Evolutionary conservation across 2,888 invertebrate species (phyloP).

Genomic region (Pollenia labialis): DNA sequence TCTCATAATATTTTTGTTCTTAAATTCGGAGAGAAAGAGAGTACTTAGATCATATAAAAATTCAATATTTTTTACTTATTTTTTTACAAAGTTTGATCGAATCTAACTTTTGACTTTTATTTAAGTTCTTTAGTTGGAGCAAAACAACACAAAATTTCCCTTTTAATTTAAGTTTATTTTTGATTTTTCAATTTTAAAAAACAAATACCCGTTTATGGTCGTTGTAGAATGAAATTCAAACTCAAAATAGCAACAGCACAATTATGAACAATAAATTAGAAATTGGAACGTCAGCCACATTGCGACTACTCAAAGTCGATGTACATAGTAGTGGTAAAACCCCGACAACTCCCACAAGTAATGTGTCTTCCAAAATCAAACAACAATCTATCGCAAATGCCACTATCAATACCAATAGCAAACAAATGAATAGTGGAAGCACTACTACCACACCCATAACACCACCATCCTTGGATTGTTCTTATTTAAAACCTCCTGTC

Average conservation of each 20-base stretch:
- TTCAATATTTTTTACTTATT: not conserved
- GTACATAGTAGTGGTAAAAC: conserved; percentile 75
- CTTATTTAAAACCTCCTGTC: conserved; percentile 29
- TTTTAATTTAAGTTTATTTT: conserved; percentile 48
- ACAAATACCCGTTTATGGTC: conserved; percentile 78
- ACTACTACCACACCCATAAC: conserved; percentile 65
- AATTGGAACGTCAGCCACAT: conserved; percentile 76
- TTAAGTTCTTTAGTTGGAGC: conserved; percentile 13
- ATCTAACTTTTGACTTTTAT: conserved; percentile 62
- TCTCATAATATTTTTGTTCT: no score
- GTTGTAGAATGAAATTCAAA: conserved; percentile 82
- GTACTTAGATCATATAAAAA: not conserved
- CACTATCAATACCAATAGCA: conserved; percentile 24
- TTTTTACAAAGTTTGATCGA: conserved; percentile 16
- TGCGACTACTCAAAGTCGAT: conserved; percentile 80
- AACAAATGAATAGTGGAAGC: conserved; percentile 58
- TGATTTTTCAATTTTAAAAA: conserved; percentile 49
- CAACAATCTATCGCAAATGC: not conserved
- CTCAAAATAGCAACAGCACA: conserved; percentile 78
- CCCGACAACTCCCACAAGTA: conserved; percentile 31
- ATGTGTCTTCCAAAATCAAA: conserved; percentile 56
- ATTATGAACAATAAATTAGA: conserved; percentile 62
- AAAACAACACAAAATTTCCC: conserved; percentile 27
- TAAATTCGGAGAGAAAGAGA: conserved; percentile 38
- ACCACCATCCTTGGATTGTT: conserved; percentile 59